Evolutionary conservation across 2,797 vertebrate genomes (phyloP), one percentile per base, ranked within the genome.

Genomic region (Microhierax caerulescens): DNA sequence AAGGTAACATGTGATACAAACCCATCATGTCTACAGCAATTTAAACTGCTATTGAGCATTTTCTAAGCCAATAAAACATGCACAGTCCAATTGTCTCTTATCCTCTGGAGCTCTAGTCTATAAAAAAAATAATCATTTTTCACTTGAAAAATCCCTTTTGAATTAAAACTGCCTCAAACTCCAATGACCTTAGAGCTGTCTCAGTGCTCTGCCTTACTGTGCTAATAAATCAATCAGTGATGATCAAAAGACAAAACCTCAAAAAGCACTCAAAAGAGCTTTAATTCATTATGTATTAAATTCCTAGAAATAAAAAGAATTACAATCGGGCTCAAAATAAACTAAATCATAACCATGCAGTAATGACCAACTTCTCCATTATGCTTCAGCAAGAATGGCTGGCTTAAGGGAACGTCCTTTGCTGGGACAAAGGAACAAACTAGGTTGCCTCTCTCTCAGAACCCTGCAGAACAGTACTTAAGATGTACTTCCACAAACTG

Each of bases 231-330:
- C 39, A 77, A 27, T 34, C n/a, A 51, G 34, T 59, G 51, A 61
- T 14, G 24, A 85, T 39, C 34, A 64, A 74, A 79, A 83, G 45
- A 48, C 22, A 89, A 89, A 60, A 30, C 19, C 27, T 53, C 21
- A 39, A 19, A 60, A 77, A 93, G 37, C 2, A 9, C 28, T 68
- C 56, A 67, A 13, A 79, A 88, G 20, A 74, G 13, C 53, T 90
- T 81, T 37, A 92, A 76, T 37, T 93, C n/a, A 67, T 34, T 11
- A 3, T 34, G 48, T 45, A 74, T 68, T 74, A 27, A 67, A 80
- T 24, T 64, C 63, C 45, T 77, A 85, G 50, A 93, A 91, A 94
- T 76, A 85, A 94, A 45, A 77, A 68, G 1, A 50, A 89, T 43
- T 28, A 76, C 16, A 77, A 1, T 5, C 34, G 19, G 37, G 45